Evolutionary conservation across 2,113 vertebrate genomes (phyloP), one percentile per base, ranked within the genome.

Genomic region (Zosterops pallidus): DNA sequence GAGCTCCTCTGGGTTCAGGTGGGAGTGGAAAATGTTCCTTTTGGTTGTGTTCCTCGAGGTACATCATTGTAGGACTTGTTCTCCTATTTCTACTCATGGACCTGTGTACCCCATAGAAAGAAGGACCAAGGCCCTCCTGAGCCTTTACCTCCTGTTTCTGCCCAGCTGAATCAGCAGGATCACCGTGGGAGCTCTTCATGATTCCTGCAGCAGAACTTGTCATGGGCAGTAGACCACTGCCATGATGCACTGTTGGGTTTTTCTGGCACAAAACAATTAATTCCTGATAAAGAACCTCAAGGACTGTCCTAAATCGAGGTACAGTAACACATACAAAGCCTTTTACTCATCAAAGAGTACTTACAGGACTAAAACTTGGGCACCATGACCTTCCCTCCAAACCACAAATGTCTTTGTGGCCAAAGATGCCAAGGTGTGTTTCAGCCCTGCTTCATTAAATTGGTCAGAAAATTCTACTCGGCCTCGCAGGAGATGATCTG

Each of bases 321-420:
- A 23, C 12, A n/a, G 26, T 29, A 44, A n/a, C 4, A 3, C 0
- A 21, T 41, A n/a, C 10, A 55, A 59, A 75, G 19, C 15, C 17
- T 82, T 63, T 46, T 47, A 11, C 42, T 57, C 39, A 17, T 37
- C 56, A 44, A 39, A 74, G 24, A 6, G 33, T 15, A 29, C 28
- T 83, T 46, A 19, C 25, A 24, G 42, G 19, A 42, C 15, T 12
- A 56, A 91, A 46, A 12, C 5, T 7, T 11, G 52, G 22, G 6
- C 9, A 46, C 47, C 25, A 6, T 7, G 2, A 22, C 25, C 25
- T 70, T 39, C 28, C 28, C 37, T 80, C 57, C 44, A 29, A 44
- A 76, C 42, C 57, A 53, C 62, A 64, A 42, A 28, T 8, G 6
- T 2, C 56, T 49, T 9, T 44, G 52, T 68, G 60, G 65, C 29